Evolutionary conservation across 2,797 vertebrate genomes (phyloP).

Genomic region (Parotocinclus haroldoi): DNA sequence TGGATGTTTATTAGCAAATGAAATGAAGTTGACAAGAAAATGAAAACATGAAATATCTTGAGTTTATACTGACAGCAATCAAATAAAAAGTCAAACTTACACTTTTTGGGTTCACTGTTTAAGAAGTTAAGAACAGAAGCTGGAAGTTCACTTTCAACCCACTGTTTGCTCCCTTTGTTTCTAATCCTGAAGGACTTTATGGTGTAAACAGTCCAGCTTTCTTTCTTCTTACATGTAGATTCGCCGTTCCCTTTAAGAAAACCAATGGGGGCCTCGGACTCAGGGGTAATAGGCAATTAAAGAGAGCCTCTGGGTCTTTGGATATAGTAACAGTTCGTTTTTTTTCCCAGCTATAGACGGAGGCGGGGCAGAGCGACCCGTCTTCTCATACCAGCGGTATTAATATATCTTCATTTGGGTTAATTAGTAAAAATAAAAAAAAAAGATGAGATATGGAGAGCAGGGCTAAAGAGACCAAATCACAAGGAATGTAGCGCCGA

Average conservation of each 20-base stretch:
- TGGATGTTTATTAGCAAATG: too few species aligned
- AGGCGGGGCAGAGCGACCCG: conserved; percentile 63
- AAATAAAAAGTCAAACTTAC: too few species aligned
- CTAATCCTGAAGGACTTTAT: neutral
- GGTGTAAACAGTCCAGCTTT: conserved; percentile 3
- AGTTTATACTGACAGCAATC: too few species aligned
- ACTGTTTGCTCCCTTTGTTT: neutral
- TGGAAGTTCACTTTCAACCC: too few species aligned
- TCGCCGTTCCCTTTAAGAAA: conserved; percentile 44
- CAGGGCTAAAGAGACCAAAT: conserved; percentile 63
- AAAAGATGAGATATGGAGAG: conserved; percentile 55
- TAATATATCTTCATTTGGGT: conserved; percentile 80
- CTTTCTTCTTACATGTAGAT: neutral
- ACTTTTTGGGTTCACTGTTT: too few species aligned
- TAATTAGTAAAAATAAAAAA: conserved; percentile 78
- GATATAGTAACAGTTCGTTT: conserved; percentile 64
- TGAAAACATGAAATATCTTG: too few species aligned
- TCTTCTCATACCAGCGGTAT: conserved; percentile 65
- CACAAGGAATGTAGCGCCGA: conserved; percentile 51
- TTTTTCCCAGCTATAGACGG: conserved; percentile 60
- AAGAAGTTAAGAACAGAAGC: too few species aligned
- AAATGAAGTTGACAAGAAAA: too few species aligned
- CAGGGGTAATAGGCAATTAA: conserved; percentile 69
- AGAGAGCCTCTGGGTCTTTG: conserved; percentile 63
- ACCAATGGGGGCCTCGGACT: conserved; percentile 50